These are phyloP conservation scores for Troglohyphantes excavatus DNA, from an alignment of 2,888 invertebrate genomes.

Conservation along the genomic window DNA sequence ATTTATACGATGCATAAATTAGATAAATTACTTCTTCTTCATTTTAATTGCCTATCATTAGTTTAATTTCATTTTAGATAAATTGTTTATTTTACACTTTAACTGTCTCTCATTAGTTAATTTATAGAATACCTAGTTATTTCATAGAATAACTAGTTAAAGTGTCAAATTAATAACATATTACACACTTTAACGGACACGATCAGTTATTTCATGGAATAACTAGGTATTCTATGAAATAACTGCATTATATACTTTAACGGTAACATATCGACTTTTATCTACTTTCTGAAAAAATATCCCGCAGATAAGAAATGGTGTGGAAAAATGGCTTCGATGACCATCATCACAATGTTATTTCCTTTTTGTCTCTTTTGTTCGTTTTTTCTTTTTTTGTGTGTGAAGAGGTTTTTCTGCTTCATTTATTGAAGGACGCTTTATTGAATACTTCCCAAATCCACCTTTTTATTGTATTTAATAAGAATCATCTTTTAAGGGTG, in stretches of 20 bases:
- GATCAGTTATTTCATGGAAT: conserved; percentile 71
- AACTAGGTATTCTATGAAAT: conserved; percentile 71
- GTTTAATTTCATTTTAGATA: too few species aligned
- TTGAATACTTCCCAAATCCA: neutral
- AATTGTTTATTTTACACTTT: too few species aligned
- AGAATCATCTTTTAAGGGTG: neutral
- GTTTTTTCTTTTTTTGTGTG: neutral
- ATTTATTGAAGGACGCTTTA: neutral
- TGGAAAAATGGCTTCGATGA: neutral
- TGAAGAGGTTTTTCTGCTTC: neutral
- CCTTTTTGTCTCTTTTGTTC: neutral
- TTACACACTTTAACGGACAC: conserved; percentile 67
- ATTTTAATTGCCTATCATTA: too few species aligned
- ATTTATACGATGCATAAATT: too few species aligned
- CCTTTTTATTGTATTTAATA: neutral
- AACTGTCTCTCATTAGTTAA: too few species aligned
- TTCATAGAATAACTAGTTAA: too few species aligned
- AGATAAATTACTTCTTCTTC: too few species aligned
- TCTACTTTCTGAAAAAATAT: neutral
- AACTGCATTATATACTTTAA: conserved; percentile 15
- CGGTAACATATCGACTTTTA: neutral
- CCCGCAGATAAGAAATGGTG: neutral
- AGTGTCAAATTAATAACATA: too few species aligned
- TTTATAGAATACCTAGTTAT: too few species aligned
- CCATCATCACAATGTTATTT: too few species aligned